Conservation (phyloP, 2,113 vertebrate genomes). For the Mormyrus iriodes region DNA sequence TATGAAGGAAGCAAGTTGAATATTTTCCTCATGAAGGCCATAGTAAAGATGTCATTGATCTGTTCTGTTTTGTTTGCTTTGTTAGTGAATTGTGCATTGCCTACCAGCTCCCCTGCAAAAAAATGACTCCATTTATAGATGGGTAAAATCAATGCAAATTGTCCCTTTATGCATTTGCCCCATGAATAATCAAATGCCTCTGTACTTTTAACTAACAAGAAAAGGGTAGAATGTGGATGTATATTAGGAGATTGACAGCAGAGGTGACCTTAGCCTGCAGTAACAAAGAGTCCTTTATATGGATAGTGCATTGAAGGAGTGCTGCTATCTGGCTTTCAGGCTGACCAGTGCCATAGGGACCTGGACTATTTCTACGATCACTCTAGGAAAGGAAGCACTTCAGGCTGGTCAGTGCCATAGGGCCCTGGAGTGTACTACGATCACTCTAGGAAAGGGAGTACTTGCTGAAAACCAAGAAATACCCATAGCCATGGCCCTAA, state of each 20-base stretch:
- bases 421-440: slow-evolving; percentile 46
- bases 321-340: slow-evolving; percentile 50
- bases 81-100: slow-evolving; percentile 48
- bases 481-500: slow-evolving; percentile 28
- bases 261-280: slow-evolving; percentile 59
- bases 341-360: slow-evolving; percentile 65
- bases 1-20: slow-evolving; percentile 49
- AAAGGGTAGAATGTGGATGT: slow-evolving; percentile 62
- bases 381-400: slow-evolving; percentile 52
- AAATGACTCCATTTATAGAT: slow-evolving; percentile 58
- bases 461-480: slow-evolving; percentile 46
- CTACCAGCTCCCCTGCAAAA: slow-evolving; percentile 43
- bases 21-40: slow-evolving; percentile 53
- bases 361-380: slow-evolving; percentile 43
- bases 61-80: slow-evolving; percentile 50
- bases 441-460: slow-evolving; percentile 51
- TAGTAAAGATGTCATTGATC: slow-evolving; percentile 57
- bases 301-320: slow-evolving; percentile 53
- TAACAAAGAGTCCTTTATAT: slow-evolving; percentile 68
- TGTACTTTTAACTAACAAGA: slow-evolving; percentile 66
- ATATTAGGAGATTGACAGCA: slow-evolving; percentile 60
- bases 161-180: slow-evolving; percentile 66
- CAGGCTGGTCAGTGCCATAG: slow-evolving; percentile 64
- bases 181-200: slow-evolving; percentile 63
- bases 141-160: slow-evolving; percentile 70